phyloP scores from a whole-genome alignment of 2,113 vertebrate genomes.

The Solenodon paradoxus region DNA sequence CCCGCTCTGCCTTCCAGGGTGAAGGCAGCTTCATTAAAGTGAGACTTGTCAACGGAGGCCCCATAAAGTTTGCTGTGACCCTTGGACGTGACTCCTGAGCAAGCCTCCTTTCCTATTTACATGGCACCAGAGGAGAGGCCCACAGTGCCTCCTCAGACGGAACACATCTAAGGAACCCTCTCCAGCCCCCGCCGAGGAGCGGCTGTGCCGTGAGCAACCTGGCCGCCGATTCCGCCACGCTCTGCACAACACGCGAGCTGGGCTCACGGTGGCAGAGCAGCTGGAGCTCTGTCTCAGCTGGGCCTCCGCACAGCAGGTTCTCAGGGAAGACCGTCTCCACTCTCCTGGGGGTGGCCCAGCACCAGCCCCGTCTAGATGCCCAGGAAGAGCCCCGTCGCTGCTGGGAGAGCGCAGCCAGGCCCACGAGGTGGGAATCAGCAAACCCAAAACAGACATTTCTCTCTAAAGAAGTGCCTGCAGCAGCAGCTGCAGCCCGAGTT shows the following conservation, averaged over 20 bases:
- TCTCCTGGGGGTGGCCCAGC: fast-evolving
- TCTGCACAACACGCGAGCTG: fast-evolving
- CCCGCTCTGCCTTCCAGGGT: fast-evolving
- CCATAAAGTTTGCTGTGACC: not conserved
- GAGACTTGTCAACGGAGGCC: not conserved
- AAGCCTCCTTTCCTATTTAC: fast-evolving
- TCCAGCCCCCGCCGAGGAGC: no score
- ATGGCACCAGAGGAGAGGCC: fast-evolving
- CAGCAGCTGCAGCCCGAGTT: not conserved
- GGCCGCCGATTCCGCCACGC: not conserved
- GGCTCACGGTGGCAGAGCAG: no score
- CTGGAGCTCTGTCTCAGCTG: fast-evolving
- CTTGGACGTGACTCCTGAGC: fast-evolving
- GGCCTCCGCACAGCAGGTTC: not conserved
- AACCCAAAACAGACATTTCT: fast-evolving
- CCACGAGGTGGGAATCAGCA: not conserved
- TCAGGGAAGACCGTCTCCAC: fast-evolving
- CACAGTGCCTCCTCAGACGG: no score
- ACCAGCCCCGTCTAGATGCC: fast-evolving
- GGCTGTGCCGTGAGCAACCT: no score
- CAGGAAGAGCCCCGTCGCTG: no score
- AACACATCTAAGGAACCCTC: no score
- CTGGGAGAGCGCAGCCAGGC: no score
- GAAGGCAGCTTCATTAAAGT: not conserved
- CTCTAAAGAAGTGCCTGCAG: no score